phyloP scores from a whole-genome alignment of 2,888 invertebrate species.

The Agelastica alni region DNA sequence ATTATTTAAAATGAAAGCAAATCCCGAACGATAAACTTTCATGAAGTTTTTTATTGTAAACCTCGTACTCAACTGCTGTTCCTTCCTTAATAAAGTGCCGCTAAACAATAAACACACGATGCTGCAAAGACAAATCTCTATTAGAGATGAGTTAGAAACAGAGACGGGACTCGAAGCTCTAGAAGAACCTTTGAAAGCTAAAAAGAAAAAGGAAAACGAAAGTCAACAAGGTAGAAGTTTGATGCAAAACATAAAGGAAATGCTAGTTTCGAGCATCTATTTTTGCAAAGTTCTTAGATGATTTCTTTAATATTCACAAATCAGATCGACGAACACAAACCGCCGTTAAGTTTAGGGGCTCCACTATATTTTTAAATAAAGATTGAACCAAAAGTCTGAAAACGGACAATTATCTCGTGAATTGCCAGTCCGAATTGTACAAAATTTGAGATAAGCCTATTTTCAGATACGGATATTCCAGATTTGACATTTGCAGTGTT shows the following conservation, averaged over 20 bases:
- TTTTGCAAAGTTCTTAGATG: not conserved
- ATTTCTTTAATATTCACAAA: not conserved
- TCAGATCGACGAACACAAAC: no score
- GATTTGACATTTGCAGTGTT: no score
- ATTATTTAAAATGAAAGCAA: no score
- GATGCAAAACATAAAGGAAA: constrained; percentile 23
- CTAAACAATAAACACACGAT: constrained; percentile 69
- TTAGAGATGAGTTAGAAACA: constrained; percentile 62
- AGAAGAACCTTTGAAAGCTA: constrained; percentile 68
- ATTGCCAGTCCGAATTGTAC: no score
- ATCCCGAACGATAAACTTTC: constrained; percentile 5
- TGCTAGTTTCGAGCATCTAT: constrained; percentile 32
- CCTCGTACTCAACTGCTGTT: constrained; percentile 18
- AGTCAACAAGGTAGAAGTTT: constrained; percentile 65
- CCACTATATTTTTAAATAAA: no score
- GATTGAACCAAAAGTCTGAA: no score
- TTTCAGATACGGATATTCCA: no score
- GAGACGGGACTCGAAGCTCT: constrained; percentile 67
- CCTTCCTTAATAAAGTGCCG: constrained; percentile 58
- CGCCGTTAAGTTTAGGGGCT: no score
- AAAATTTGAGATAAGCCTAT: no score
- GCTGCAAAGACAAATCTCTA: constrained; percentile 67
- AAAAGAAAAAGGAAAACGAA: constrained; percentile 62
- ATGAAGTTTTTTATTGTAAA: constrained; percentile 8
- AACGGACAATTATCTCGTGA: no score